Base-by-base conservation (phyloP, 2,797 vertebrate genomes). In the Cossypha caffra region DNA sequence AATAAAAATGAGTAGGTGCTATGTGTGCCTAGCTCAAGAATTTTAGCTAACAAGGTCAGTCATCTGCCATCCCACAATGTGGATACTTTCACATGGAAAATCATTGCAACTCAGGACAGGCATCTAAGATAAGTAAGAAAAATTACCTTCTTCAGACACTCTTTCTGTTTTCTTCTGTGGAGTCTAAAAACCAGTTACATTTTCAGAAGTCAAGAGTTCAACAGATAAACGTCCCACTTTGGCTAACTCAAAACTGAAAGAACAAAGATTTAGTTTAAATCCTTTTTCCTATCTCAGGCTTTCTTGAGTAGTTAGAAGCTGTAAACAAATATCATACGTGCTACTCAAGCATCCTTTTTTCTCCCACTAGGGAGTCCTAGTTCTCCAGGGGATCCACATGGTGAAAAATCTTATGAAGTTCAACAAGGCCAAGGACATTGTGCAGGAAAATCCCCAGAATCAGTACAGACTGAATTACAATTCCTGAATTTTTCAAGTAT, bases 171-270 rank as follows among this genome's bases (percentile, higher is more conserved):
- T 84, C 51, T 69, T 9, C 37, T 57, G 1, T 48, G 13, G 16
- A 55, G n/a, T 47, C 16, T 69, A 68, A 43, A 40, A 51, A 11
- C 29, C 40, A 79, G 48, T 24, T 76, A 66, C 19, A 19, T 55
- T 94, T 87, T 58, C 43, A 63, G 28, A 88, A 88, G 40, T 68
- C 28, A 69, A 31, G 23, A 55, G 11, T 81, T 64, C 35, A 72
- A 29, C 15, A 67, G 48, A 37, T 48, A 83, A 55, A 29, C 29
- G 17, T 16, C 7, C 33, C 16, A 9, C 20, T 81, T 71, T 52
- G 1, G 0, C n/a, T 68, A 81, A 68, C 24, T 82, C 24, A 38
- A 72, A 85, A 64, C 4, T 16, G 38, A 79, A 86, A 76, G 23
- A 90, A 71, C 4, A 43, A 69, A 62, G 26, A 57, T 13, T 29